Conservation (phyloP, 2,113 vertebrate genomes). For the Cariama cristata region DNA sequence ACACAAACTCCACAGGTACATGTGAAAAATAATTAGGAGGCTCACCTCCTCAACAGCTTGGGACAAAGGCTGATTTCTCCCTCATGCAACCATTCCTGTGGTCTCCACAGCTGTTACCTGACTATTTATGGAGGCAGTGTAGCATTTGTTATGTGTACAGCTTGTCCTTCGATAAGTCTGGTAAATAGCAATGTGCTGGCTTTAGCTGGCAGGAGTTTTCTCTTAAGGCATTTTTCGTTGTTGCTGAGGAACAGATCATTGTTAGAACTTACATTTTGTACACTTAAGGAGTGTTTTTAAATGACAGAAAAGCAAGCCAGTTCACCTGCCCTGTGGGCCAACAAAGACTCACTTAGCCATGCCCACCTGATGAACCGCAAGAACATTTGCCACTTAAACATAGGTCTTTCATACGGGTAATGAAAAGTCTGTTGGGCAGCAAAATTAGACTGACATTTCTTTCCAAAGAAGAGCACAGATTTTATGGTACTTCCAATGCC, state of each 20-base stretch:
- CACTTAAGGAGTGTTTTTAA: neutral
- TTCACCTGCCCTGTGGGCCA: neutral
- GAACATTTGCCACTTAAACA: neutral
- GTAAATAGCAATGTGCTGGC: neutral
- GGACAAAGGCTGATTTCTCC: neutral
- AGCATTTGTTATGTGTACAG: neutral
- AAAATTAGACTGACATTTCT: neutral
- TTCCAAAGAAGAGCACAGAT: neutral
- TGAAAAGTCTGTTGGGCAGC: neutral
- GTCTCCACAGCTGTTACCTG: neutral
- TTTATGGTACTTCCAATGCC: neutral
- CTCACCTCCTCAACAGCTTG: neutral
- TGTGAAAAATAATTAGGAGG: neutral
- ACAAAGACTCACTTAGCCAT: neutral
- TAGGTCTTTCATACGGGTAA: neutral
- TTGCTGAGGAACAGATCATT: neutral
- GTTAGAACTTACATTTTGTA: neutral
- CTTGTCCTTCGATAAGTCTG: neutral
- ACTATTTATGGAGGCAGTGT: neutral
- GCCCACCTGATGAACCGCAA: neutral
- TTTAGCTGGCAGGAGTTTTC: neutral
- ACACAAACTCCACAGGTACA: neutral
- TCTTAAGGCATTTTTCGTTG: neutral
- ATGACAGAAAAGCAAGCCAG: neutral
- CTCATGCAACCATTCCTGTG: neutral